Base-by-base conservation (phyloP, 2,113 vertebrate genomes). In the Tachuris rubrigastra region DNA sequence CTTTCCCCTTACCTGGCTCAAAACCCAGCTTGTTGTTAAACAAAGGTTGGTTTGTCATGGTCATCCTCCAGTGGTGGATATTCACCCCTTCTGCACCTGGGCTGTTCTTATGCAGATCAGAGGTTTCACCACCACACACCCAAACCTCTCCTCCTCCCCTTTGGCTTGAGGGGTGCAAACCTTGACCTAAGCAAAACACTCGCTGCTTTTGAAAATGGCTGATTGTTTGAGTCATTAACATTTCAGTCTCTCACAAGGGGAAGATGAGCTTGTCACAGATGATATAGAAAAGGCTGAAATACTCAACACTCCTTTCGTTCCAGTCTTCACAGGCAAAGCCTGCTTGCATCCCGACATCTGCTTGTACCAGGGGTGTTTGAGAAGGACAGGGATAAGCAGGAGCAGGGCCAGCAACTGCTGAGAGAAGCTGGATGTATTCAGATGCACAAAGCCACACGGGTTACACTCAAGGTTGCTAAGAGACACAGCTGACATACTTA, bases 201-300 rank as follows among this genome's bases (percentile, higher is more conserved):
- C 35, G 18, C 4, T 23, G 42, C 35, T 80, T 22, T 42, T 56
- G 50, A 59, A 65, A 49, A 49, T 7, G 35, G 25, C 35, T 0
- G 0, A 65, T 0, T 41, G 39, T 6, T 72, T 5, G 35, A 66
- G 67, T 22, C 33, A 78, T 39, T 20, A 8, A 9, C 2, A 4
- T 30, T 39, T 37, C 37, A 52, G 52, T n/a, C 46, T 52, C 52
- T 59, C 39, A 39, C 24, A 82, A 47, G 17, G 28, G 28, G 13
- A 62, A 66, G 59, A 41, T 14, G 49, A 46, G 15, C 19, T 24
- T 28, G 13, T 46, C 63, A 56, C 28, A 91, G 15, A 59, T 20
- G 1, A 27, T 10, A 31, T 1, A 5, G 37, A 88, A 89, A 83
- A 88, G 20, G 31, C 46, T 79, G 53, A 79, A 73, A 22, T n/a